Base-by-base conservation (phyloP, 1,140 invertebrate genomes). In the Apis dorsata region DNA sequence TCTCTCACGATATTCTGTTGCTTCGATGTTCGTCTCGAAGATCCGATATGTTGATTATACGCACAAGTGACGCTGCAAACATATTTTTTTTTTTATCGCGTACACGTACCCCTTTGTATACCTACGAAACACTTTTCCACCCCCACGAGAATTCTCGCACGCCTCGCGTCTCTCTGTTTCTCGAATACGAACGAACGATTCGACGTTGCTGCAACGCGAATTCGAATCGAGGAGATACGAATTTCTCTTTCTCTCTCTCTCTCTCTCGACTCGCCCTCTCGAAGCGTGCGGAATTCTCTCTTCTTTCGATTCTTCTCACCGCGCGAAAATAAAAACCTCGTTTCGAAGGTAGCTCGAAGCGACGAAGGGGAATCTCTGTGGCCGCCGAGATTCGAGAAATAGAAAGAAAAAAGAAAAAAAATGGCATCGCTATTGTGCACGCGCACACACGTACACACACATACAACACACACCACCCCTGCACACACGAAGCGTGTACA, bases 381-480 rank as follows among this genome's bases (percentile, higher is more conserved):
- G 51, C 28, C 49, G n/a, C 24, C 51, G 34, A 44, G 34, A 44
- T 44, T 44, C 34, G 34, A 44, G 34, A 34, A 34, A 34, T 34
- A 4, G 4, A 34, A 4, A 34, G 2, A 34, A 34, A 34, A 34
- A 34, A 34, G 34, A 34, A 34, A 44, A 44, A 44, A 84, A 60
- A 24, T 65, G 72, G 63, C 77, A 79, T 85, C 84, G 79, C 44
- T 71, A 77, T 85, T 77, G 79, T 86, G 87, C 87, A 88, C 87
- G 85, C 81, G 75, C 86, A 87, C 77, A 65, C 68, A 88, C 84
- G 81, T 83, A 83, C 87, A 88, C 84, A 88, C 87, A 88, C 86
- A 82, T 86, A 85, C 81, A 81, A 55, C 59, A 87, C 86, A 88
- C 60, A 77, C 15, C 66, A 76, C 44, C 65, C 55, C 49, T 76